Conservation (phyloP, 2,797 vertebrate genomes). For the Xyrichtys novacula region DNA sequence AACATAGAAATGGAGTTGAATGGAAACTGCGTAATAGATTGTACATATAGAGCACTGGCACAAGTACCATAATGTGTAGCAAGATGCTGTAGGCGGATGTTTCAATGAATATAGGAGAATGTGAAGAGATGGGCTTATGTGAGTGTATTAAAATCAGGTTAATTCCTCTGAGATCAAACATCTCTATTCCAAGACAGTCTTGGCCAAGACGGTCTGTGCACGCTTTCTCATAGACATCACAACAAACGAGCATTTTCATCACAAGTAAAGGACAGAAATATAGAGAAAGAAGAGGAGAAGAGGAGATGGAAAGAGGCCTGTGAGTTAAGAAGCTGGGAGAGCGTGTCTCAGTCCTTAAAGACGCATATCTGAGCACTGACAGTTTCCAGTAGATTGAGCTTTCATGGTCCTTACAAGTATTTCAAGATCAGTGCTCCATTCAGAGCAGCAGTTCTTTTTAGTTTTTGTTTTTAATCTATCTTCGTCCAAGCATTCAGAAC, state of each 20-base stretch:
- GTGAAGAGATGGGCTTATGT: slow-evolving; percentile 2
- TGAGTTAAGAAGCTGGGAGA: slow-evolving; percentile 26
- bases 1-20: background rate
- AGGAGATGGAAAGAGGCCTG: slow-evolving; percentile 22
- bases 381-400: slow-evolving; percentile 45
- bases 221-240: slow-evolving; percentile 50
- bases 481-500: slow-evolving; percentile 12
- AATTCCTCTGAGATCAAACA: slow-evolving; percentile 52
- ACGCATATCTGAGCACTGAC: slow-evolving; percentile 37
- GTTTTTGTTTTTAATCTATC: slow-evolving; percentile 1
- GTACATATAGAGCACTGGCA: background rate
- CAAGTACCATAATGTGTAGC: background rate
- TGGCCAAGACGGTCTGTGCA: slow-evolving; percentile 40
- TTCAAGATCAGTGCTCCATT: slow-evolving; percentile 38
- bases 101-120: slow-evolving; percentile 8
- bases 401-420: slow-evolving; percentile 49
- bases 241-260: slow-evolving; percentile 47
- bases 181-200: slow-evolving; percentile 37
- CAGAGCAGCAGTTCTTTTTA: slow-evolving; percentile 12
- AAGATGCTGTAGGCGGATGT: background rate
- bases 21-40: background rate
- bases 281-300: slow-evolving; percentile 24
- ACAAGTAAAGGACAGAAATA: slow-evolving; percentile 35
- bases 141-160: slow-evolving; percentile 47
- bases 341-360: slow-evolving; percentile 29